Percentiles rank a stretch among this genome's conserved stretches.
phyloP scores from a whole-genome alignment of 2,113 vertebrate species.

The Vulpes ferrilata region DNA sequence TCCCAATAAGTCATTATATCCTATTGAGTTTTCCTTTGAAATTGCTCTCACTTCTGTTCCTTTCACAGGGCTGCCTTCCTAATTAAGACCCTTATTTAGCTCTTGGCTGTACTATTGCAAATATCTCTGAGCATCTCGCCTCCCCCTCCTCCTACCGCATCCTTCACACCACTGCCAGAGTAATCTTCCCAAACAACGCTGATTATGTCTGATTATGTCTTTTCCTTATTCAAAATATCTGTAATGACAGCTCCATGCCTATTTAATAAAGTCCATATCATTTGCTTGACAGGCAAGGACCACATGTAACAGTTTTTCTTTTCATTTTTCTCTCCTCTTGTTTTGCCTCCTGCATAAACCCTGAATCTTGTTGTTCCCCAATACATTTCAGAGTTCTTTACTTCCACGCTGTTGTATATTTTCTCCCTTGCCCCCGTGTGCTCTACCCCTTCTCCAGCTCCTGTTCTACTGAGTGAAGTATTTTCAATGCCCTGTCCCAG shows the following conservation, averaged over 20 bases:
- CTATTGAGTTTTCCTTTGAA: conserved; percentile 56
- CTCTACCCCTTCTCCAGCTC: background rate
- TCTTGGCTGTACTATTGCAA: conserved; percentile 36
- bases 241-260: background rate
- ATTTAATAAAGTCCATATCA: conserved; percentile 45
- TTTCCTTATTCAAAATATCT: conserved; percentile 55
- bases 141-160: background rate
- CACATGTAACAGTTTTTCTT: background rate
- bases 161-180: background rate
- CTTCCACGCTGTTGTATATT: background rate
- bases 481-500: background rate
- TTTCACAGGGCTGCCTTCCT: background rate
- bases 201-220: conserved; percentile 52
- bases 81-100: conserved; percentile 64
- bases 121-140: background rate
- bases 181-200: conserved; percentile 54
- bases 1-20: background rate
- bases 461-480: background rate
- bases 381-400: background rate
- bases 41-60: conserved; percentile 14
- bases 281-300: background rate
- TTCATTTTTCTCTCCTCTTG: conserved; percentile 18
- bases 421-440: background rate
- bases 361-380: background rate
- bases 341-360: background rate